Base-by-base conservation (phyloP, 2,888 invertebrate genomes). In the Oasisia sp. region DNA sequence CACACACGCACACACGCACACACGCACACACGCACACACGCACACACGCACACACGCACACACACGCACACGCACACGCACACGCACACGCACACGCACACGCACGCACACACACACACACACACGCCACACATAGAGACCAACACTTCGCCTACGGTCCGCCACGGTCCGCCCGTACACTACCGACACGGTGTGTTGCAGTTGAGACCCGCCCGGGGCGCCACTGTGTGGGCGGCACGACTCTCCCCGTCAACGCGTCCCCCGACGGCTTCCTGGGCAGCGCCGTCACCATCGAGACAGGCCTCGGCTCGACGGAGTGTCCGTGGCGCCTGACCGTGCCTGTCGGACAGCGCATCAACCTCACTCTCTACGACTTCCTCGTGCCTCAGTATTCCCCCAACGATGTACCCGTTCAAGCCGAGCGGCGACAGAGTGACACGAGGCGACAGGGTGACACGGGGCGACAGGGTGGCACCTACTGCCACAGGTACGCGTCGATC, bases 241-340 rank as follows among this genome's bases (percentile, higher is more conserved):
- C 92, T 19, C 44, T 92, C n/a, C 50, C 45, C 32, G 56, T 92
- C 32, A 32, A 12, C 50, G 91, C 38, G 1, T 32, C 90, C 9
- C 45, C 27, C 1, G 89, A 92, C 14, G 93, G 93, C 38, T 89
- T 91, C 56, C 90, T 93, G 19, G 93, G 92, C 91, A 93, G 90
- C 92, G 91, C 91, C 32, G 90, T 93, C 89, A 93, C 93, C 11
- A 92, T 92, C 38, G 89, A 38, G 32, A 91, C 89, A 32, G 92
- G 90, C 7, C 91, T 91, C n/a, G 93, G 93, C 19, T 92, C 92
- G 14, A 38, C 56, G 32, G 91, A 92, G 32, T 94, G 94, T 92
- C 93, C 94, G 32, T 94, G 94, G 94, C 89, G 91, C 58, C 32
- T 94, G n/a, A 89, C 91, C 14, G 93, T 92, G 32, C 91, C 91